Conservation (phyloP, 2,888 invertebrate genomes). For the Ophion obscuratus region DNA sequence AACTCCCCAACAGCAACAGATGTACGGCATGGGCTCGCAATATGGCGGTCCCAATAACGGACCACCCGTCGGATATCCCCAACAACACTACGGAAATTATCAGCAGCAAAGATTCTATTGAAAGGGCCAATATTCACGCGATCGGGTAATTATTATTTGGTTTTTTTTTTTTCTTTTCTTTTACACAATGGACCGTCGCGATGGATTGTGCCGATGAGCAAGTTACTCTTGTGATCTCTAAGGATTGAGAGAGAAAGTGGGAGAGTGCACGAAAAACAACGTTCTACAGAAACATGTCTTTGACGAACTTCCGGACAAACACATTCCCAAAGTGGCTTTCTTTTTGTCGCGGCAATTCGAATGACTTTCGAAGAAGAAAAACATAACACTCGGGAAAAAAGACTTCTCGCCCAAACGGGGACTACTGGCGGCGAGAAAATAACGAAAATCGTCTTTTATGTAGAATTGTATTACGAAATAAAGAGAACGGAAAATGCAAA, state of each 20-base stretch:
- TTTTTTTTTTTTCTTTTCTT: slow-evolving; percentile 29
- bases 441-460: slow-evolving; percentile 20
- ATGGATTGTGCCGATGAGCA: neutral
- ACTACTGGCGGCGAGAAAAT: neutral
- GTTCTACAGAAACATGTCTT: slow-evolving; percentile 31
- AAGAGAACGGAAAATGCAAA: neutral
- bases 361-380: neutral
- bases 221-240: neutral
- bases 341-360: slow-evolving; percentile 4
- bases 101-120: slow-evolving; percentile 81
- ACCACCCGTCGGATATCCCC: slow-evolving; percentile 74
- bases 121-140: neutral
- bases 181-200: neutral
- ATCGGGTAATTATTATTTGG: neutral
- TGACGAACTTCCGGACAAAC: slow-evolving; percentile 6
- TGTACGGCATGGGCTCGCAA: slow-evolving; percentile 71
- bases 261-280: neutral
- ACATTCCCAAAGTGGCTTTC: slow-evolving; percentile 10
- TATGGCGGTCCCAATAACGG: slow-evolving; percentile 73
- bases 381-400: neutral
- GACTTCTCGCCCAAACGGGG: slow-evolving; percentile 8
- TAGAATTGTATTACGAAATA: slow-evolving; percentile 42
- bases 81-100: slow-evolving; percentile 79
- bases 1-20: slow-evolving; percentile 61
- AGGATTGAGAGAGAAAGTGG: neutral